Conservation (phyloP, 2,888 invertebrate species). For the Pristionchus entomophagus region DNA sequence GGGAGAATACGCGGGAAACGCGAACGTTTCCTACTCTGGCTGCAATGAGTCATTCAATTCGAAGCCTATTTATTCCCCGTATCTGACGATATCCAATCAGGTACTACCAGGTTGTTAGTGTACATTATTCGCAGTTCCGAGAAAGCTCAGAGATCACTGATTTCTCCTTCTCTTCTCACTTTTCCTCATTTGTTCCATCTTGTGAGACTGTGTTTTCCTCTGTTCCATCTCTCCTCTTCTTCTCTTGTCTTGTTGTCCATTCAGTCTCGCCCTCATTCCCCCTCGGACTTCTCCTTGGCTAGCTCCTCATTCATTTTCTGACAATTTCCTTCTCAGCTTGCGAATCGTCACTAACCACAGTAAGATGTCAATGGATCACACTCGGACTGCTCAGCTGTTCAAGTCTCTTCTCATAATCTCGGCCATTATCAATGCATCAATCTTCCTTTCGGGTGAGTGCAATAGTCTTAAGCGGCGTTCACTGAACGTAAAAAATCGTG, state of each 20-base stretch:
- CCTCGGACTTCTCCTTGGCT: neutral
- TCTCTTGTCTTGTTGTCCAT: too few species aligned
- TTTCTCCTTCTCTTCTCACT: neutral
- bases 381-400: neutral
- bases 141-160: neutral
- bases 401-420: conserved; percentile 7
- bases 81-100: neutral
- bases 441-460: conserved; percentile 14
- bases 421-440: neutral
- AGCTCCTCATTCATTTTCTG: neutral
- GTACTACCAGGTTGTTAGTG: neutral
- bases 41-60: neutral
- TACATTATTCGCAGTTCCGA: neutral
- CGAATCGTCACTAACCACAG: neutral
- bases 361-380: conserved; percentile 26
- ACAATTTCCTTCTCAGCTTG: neutral
- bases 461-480: neutral
- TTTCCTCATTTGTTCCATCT: conserved; percentile 17
- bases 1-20: neutral
- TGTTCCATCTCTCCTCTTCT: neutral
- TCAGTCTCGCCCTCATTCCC: neutral
- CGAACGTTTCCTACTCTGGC: neutral
- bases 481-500: neutral
- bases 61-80: too few species aligned
- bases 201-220: too few species aligned